Evolutionary conservation across 1,140 invertebrate genomes (phyloP), one percentile per base, ranked within the genome.

Genomic region (Akabosia matsudoensis): DNA sequence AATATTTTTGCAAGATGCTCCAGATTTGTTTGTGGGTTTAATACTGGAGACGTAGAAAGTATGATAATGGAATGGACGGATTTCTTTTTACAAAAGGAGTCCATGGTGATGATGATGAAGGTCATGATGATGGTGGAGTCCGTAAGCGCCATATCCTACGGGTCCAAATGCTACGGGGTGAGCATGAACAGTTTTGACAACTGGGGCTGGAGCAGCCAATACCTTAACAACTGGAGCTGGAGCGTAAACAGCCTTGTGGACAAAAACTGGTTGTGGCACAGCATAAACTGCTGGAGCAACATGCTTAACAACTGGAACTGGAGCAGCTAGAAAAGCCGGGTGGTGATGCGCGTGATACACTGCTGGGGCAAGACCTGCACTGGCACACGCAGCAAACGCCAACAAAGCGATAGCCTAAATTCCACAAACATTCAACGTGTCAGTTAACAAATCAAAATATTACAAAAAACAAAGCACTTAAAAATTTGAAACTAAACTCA

Each of bases 381-480:
- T 34, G 33, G 74, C 74, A 34, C 74, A 75, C 34, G 74, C 74
- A 26, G n/a, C 74, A 28, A 75, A 37, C n/a, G 74, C 74, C 14
- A 75, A 61, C 56, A 75, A n/a, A 67, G 74, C 61, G 56, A 56
- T 22, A 33, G 33, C 56, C 74, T 75, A 75, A 67, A 45, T 33
- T 18, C 7, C 14, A 56, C 54, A 56, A 10, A 56, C 14, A 24
- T 56, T 45, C 18, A 18, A 45, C n/a, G n/a, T n/a, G n/a, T n/a
- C n/a, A 45, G 37, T 45, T 45, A 45, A 45, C 37, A 45, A 7
- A 45, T 10, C 37, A 45, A 45, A 45, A 45, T 10, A 7, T 45
- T 45, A 45, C 37, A 45, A 45, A 45, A 45, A 45, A 10, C 7
- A 45, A 45, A 45, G 37, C 18, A 18, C 37, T 45, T 45, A 18